phyloP scores from a whole-genome alignment of 2,113 vertebrate genomes.

The Astatotilapia flaviijosephi region DNA sequence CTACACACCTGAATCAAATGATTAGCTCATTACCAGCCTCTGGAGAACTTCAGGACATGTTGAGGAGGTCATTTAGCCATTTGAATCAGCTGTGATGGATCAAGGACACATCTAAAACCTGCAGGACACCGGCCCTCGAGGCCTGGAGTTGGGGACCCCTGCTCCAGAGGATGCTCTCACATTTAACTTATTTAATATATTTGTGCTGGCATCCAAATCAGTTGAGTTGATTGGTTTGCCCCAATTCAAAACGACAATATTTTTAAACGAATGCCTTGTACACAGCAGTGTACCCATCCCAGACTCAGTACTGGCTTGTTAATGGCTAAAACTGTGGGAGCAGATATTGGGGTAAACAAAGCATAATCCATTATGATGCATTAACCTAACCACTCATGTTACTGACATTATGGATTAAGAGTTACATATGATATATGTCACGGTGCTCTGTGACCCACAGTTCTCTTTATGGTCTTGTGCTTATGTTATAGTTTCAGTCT shows the following conservation, averaged over 20 bases:
- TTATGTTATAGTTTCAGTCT: not conserved
- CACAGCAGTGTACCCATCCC: not conserved
- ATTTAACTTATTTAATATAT: not conserved
- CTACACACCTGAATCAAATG: fast-evolving
- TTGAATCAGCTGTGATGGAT: not conserved
- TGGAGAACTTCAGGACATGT: not conserved
- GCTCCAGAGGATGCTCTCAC: not conserved
- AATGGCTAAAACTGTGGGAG: not conserved
- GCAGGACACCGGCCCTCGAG: not conserved
- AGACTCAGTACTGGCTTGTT: not conserved
- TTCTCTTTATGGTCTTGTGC: not conserved
- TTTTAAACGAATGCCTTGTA: not conserved
- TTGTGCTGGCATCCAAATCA: not conserved
- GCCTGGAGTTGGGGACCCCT: not conserved
- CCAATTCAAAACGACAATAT: not conserved
- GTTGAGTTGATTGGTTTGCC: not conserved
- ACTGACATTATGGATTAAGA: not conserved
- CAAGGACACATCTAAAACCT: not conserved
- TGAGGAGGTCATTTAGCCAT: not conserved
- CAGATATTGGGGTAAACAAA: not conserved
- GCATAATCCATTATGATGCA: not conserved
- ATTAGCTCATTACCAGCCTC: fast-evolving
- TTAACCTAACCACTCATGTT: not conserved
- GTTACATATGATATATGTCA: not conserved
- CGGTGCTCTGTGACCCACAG: not conserved